Evolutionary conservation across 2,888 invertebrate species (phyloP), one percentile per base, ranked within the genome.

Genomic region (Anorthoa munda): DNA sequence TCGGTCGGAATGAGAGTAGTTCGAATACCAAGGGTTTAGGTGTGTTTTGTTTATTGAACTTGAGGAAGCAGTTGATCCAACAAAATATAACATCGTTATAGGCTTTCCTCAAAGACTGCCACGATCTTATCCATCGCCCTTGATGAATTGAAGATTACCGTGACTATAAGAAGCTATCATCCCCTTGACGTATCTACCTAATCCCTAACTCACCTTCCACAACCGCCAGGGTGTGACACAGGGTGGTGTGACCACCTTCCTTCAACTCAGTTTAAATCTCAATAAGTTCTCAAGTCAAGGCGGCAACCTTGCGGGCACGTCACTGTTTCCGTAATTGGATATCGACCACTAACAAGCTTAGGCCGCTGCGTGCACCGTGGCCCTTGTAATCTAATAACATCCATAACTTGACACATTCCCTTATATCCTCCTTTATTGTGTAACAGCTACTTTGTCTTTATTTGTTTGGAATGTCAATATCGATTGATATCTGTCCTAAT

Each of bases 321-420:
- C 86, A 81, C 73, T 77, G 83, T 84, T 84, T 83, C 83, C 83
- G 84, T 94, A 94, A 95, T 95, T 94, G 94, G 95, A 94, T 95
- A 84, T 79, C 80, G 75, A 88, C 87, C 85, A 85, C 85, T 88
- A 92, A 93, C 87, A 83, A 91, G 93, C 94, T 94, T 93, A 91
- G 85, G 85, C 77, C 88, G 87, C 87, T 90, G 89, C 89, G 89
- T 90, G 91, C 91, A 88, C 84, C 84, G 85, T 85, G 77, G 84
- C 82, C 80, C 79, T 83, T 84, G 84, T 94, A 94, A 94, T 94
- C 93, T 91, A 92, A 94, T 94, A 92, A 90, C 79, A 82, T 46
- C 61, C 75, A 79, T 72, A 85, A 76, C 67, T 82, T 55, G 65
- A 63, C 79, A 73, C 68, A 80, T 87, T 86, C 86, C 75, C 75